Conservation (phyloP, 1,140 invertebrate species). For the Chymomyza costata region DNA sequence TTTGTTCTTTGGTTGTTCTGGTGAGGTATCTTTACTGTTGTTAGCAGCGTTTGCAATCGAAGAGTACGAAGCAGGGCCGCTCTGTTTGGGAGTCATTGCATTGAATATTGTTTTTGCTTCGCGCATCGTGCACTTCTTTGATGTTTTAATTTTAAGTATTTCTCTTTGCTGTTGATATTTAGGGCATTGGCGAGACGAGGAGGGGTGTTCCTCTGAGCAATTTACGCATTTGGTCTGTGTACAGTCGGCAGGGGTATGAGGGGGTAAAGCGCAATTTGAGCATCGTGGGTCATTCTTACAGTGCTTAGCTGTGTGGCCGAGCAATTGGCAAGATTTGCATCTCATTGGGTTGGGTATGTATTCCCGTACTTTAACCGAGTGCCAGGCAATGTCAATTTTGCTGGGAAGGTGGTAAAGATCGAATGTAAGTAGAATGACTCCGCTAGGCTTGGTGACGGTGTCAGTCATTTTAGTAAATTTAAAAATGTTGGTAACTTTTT, state of each 20-base stretch:
- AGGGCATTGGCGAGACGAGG: constrained; percentile 2
- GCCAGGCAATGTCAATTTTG: constrained; percentile 9
- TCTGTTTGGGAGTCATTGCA: constrained; percentile 1
- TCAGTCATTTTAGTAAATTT: no score
- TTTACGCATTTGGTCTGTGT: constrained; percentile 6
- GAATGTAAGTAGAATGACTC: constrained; percentile 10
- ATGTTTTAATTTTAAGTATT: neutral
- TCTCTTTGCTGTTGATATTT: constrained; percentile 10
- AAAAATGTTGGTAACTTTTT: constrained; percentile 3
- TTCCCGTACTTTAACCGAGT: constrained; percentile 10
- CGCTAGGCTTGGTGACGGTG: constrained; percentile 6
- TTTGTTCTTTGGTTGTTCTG: neutral
- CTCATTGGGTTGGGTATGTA: constrained; percentile 4
- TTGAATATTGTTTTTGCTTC: constrained; percentile 4
- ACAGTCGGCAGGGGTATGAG: neutral
- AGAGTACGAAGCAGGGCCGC: constrained; percentile 6
- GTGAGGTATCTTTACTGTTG: neutral
- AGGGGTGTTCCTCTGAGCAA: constrained; percentile 4
- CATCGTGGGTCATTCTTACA: constrained; percentile 6
- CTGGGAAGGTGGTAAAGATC: constrained; percentile 1
- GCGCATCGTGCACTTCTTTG: constrained; percentile 2
- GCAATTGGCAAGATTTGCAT: constrained; percentile 6
- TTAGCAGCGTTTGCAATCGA: neutral
- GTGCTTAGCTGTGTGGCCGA: constrained; percentile 6
- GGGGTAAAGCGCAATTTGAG: constrained; percentile 4